Evolutionary conservation across 2,113 vertebrate genomes (phyloP).

Genomic region (Oreochromis aureus): DNA sequence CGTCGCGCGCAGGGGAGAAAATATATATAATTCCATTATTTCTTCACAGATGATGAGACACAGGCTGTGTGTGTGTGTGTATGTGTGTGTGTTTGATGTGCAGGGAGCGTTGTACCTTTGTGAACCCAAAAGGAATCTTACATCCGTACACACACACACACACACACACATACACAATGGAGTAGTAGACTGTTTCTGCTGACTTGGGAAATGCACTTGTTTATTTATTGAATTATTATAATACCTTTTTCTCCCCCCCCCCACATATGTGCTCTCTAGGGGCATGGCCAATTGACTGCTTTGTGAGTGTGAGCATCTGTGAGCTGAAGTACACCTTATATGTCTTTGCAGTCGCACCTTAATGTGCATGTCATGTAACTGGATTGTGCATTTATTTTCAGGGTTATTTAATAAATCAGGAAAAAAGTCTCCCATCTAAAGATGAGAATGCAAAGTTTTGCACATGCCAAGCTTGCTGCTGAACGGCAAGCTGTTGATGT

Average conservation of each 20-base stretch:
- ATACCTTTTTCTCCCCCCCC: not conserved
- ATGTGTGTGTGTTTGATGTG: constrained; percentile 19
- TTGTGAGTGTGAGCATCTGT: constrained; percentile 43
- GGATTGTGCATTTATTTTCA: constrained; percentile 34
- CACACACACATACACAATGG: not conserved
- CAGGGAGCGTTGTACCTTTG: constrained; percentile 14
- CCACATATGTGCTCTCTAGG: constrained; percentile 29
- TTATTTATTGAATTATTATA: constrained; percentile 68
- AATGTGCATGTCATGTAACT: constrained; percentile 28
- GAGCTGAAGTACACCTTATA: constrained; percentile 17
- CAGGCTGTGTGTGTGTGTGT: constrained; percentile 20
- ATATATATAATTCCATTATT: constrained; percentile 86
- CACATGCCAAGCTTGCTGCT: not conserved
- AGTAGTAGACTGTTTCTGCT: constrained; percentile 44
- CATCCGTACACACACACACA: not conserved
- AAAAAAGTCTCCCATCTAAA: not conserved
- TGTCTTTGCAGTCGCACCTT: constrained; percentile 27
- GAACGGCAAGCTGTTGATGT: not conserved
- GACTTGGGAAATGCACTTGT: constrained; percentile 50
- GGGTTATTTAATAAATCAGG: constrained; percentile 21
- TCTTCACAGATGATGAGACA: constrained; percentile 81
- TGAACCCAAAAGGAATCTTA: constrained; percentile 25
- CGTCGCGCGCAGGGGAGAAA: constrained; percentile 58
- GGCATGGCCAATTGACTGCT: constrained; percentile 39
- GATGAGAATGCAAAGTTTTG: not conserved